A percentile compares a stretch with the other conserved stretches of the same genome.
Evolutionary conservation across 2,113 vertebrate genomes (phyloP).

Genomic region (Alethe diademata): DNA sequence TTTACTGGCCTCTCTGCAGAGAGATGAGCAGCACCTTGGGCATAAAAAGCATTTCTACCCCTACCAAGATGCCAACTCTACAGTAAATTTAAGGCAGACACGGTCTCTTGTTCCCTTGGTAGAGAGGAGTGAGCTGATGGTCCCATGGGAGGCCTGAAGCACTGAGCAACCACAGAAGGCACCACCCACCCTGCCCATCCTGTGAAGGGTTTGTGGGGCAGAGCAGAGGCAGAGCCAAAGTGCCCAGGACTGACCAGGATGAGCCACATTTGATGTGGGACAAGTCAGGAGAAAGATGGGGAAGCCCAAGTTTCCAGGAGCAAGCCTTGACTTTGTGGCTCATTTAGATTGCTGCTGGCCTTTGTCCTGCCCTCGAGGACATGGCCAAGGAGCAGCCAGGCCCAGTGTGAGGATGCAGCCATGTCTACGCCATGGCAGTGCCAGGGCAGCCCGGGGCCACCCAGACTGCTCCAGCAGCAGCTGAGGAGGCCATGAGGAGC

Average conservation of each 20-base stretch:
- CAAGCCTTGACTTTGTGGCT: neutral
- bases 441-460: neutral
- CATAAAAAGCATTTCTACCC: neutral
- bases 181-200: neutral
- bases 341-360: neutral
- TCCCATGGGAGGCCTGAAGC: neutral
- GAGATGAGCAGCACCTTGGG: neutral
- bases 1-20: neutral
- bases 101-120: neutral
- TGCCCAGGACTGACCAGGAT: neutral
- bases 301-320: neutral
- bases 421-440: neutral
- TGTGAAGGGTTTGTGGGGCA: neutral
- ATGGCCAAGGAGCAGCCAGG: neutral
- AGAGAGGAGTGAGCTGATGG: neutral
- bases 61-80: neutral
- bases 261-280: rapidly evolving
- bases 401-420: neutral
- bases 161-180: neutral
- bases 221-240: neutral
- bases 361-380: neutral
- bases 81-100: neutral
- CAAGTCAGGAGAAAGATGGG: neutral
- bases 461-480: neutral
- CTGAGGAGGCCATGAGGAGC: neutral